Percentiles rank a stretch among this genome's conserved stretches.
Conservation (phyloP, 2,888 invertebrate genomes). For the Mythimna lalbum region DNA sequence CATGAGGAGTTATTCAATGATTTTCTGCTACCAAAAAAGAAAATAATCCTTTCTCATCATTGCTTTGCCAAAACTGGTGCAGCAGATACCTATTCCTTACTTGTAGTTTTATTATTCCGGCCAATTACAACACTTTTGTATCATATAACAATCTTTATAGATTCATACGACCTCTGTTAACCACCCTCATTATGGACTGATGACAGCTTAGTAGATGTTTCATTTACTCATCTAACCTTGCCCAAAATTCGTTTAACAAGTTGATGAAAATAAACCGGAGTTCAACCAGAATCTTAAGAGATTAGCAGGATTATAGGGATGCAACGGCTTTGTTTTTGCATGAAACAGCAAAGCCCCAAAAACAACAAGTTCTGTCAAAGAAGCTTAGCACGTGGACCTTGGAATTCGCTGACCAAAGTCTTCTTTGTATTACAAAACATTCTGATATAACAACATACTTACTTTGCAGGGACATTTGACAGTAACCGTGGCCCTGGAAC, state of each 20-base stretch:
- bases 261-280: constrained; percentile 18
- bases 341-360: background rate
- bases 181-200: background rate
- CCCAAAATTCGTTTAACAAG: no score
- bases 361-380: background rate
- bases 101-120: no score
- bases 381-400: background rate
- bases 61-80: background rate
- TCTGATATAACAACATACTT: no score
- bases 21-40: no score
- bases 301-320: constrained; percentile 23
- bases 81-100: no score
- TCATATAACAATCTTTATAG: no score
- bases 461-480: no score
- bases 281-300: constrained; percentile 12
- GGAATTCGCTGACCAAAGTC: no score
- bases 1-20: no score
- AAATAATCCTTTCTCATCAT: background rate
- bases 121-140: no score
- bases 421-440: no score
- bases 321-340: constrained; percentile 29
- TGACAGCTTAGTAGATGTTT: background rate
- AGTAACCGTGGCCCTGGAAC: no score
- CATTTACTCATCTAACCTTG: background rate
- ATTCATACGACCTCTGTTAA: background rate